A percentile compares a stretch with the other conserved stretches of the same genome.
phyloP scores from a whole-genome alignment of 1,140 invertebrate species.

The Riptortus pedestris region DNA sequence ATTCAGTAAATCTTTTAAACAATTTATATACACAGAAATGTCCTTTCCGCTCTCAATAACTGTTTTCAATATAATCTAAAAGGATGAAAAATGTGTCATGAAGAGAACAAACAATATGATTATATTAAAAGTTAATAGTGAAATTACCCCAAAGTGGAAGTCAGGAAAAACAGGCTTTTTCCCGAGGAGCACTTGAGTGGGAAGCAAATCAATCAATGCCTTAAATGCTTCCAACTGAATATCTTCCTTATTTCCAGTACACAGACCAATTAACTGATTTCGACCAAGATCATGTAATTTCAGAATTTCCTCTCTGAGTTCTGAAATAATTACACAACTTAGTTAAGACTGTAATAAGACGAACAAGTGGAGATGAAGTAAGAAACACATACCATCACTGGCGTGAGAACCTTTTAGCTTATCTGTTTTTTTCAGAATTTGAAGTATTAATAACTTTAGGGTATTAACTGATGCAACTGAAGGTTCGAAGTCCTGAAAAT shows the following conservation, averaged over 20 bases:
- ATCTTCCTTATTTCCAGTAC: not conserved
- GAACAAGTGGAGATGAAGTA: too few relatives aligned
- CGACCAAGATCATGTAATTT: too few relatives aligned
- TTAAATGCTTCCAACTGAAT: not conserved
- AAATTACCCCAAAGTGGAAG: not conserved
- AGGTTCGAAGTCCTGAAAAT: too few relatives aligned
- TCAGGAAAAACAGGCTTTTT: not conserved
- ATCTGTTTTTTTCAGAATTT: too few relatives aligned
- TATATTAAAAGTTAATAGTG: not conserved
- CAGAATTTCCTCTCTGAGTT: not conserved
- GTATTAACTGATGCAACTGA: too few relatives aligned
- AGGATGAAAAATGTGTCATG: not conserved
- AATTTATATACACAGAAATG: not conserved
- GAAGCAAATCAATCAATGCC: not conserved
- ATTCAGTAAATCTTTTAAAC: constrained; percentile 1
- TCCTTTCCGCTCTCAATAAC: not conserved
- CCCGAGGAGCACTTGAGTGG: not conserved
- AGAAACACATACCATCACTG: too few relatives aligned
- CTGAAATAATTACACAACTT: too few relatives aligned
- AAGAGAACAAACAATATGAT: not conserved
- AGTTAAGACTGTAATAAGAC: too few relatives aligned
- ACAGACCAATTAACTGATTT: too few relatives aligned
- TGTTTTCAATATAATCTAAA: not conserved
- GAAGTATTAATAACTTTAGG: too few relatives aligned
- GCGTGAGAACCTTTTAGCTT: too few relatives aligned